Evolutionary conservation across 2,797 vertebrate genomes (phyloP), one percentile per base, ranked within the genome.

Genomic region (Eupleurogrammus muticus): DNA sequence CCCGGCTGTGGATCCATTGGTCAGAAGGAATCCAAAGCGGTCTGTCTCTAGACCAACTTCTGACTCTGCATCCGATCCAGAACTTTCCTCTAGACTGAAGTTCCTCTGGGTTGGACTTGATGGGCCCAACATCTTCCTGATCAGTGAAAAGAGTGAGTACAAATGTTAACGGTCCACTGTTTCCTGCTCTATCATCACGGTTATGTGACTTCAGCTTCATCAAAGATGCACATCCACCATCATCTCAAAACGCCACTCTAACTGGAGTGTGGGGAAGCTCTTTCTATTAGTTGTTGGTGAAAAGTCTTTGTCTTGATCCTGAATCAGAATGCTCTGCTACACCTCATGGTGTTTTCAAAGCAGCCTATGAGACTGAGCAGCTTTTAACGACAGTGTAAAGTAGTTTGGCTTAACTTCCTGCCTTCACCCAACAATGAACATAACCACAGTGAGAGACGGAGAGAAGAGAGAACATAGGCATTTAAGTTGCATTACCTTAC

Each of bases 21-120:
- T 87, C 73, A 95, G 62, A 35, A 95, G 90, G 77, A 95, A 95
- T 54, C 94, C 94, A 80, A 94, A 95, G 8, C 94, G 92, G 73
- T 95, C 94, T 2, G 93, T 95, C 89, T 94, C 89, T 9, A 77
- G 63, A 54, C 89, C 72, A 38, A 84, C 66, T 68, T 89, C 89
- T 72, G 90, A 91, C 32, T 71, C 87, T 1, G 35, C 70, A 62
- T 93, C 92, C 20, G 87, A 90, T 58, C 75, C 91, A 56, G 88
- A 91, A 67, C 75, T 85, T 61, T 90, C 87, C 71, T 91, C 92
- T 17, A 88, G 85, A 68, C 81, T 82, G 55, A 74, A 68, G 55
- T 53, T 77, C 67, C 67, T 87, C 79, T 78, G 85, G 52, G 57
- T 52, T 81, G 52, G 69, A 69, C 72, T 76, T 13, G 75, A 77